Percentiles rank a stretch among this genome's conserved stretches.
Evolutionary conservation across 2,888 invertebrate species (phyloP).

Genomic region (Clistopyga incitator): DNA sequence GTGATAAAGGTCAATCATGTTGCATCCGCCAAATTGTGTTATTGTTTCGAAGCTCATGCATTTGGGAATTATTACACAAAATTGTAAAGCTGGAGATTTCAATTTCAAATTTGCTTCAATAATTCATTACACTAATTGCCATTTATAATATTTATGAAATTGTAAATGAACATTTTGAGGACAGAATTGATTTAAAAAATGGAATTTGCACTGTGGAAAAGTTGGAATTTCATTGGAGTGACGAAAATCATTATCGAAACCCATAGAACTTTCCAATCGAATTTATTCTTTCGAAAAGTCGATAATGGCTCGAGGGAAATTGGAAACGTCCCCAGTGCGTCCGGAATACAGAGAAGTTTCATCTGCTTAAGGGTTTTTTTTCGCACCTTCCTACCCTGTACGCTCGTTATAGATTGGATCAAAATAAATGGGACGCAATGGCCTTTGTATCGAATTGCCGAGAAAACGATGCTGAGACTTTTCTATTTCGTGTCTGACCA

Average conservation of each 20-base stretch:
- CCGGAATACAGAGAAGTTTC: conserved; percentile 34
- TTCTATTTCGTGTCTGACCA: conserved; percentile 56
- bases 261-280: conserved; percentile 16
- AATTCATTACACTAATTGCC: too few relatives aligned
- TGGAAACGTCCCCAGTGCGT: conserved; percentile 44
- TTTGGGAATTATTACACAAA: background rate
- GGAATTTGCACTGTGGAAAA: too few relatives aligned
- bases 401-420: conserved; percentile 42
- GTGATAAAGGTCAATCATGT: background rate
- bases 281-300: conserved; percentile 61
- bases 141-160: too few relatives aligned
- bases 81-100: background rate
- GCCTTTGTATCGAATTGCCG: conserved; percentile 45
- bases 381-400: conserved; percentile 1
- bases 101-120: background rate
- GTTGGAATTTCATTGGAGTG: background rate
- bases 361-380: conserved; percentile 32
- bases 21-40: background rate
- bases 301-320: conserved; percentile 62
- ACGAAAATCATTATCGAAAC: conserved; percentile 16
- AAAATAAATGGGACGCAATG: conserved; percentile 49
- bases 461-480: conserved; percentile 48
- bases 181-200: background rate
- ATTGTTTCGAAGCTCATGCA: background rate
- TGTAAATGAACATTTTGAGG: background rate